Base-by-base conservation (phyloP, 2,888 invertebrate species). In the Drosophila phalerata region DNA sequence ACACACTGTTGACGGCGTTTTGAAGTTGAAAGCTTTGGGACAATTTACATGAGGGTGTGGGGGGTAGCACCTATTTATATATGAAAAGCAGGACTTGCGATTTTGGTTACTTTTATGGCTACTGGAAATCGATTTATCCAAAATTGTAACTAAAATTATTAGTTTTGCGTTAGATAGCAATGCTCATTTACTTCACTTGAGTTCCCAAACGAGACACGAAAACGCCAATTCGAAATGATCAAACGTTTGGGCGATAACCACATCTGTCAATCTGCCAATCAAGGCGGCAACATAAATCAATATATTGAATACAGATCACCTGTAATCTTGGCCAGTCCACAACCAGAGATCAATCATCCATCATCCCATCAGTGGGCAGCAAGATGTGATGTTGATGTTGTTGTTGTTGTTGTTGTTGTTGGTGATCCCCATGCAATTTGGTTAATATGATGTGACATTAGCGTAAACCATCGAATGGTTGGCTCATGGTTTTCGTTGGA, bases 141-240 rank as follows among this genome's bases (percentile, higher is more conserved):
- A 76, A 88, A 88, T 90, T 89, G 90, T 84, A 79, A 80, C 89
- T 88, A 84, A 90, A 91, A 90, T 90, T 87, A 82, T 89, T 90
- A 91, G 91, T 91, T 91, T 91, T 90, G 91, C 66, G 90, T 85
- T 75, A 77, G 78, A 90, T 92, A 92, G 92, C 91, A 90, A 92
- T 92, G 92, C 91, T 90, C 92, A 92, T 92, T 92, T 91, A 89
- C 90, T 92, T 89, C 91, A 92, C 92, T 91, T 77, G 83, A 90
- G 79, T 88, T 48, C 92, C 91, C 91, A 91, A 91, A 92, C 91
- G 90, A 91, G 63, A 53, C 61, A 69, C 65, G 45, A 51, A 32
- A 62, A 56, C 42, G 64, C 37, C 73, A 61, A 70, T 58, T 49
- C 34, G n/a, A 64, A 40, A 52, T 47, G 49, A 70, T 57, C 55